Conservation (phyloP, 2,797 vertebrate species). For the Okamejei kenojei region DNA sequence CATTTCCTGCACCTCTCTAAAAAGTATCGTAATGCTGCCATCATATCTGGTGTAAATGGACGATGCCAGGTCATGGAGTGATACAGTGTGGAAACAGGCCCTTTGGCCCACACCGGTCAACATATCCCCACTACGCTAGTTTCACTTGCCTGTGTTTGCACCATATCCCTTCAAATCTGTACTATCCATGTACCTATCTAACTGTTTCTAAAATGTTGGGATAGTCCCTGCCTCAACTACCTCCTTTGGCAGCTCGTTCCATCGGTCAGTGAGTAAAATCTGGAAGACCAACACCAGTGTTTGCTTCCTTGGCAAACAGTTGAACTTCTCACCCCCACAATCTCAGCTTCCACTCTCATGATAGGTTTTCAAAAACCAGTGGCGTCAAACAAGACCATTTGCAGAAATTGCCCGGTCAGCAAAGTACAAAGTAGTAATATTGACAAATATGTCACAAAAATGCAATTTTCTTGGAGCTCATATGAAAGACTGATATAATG, state of each 20-base stretch:
- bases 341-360: not conserved
- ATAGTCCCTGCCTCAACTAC: too few species aligned
- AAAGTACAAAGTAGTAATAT: not conserved
- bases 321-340: not conserved
- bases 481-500: not conserved
- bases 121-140: too few species aligned
- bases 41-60: not conserved
- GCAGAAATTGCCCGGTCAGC: not conserved
- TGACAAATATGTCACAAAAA: constrained; percentile 18
- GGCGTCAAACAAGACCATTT: not conserved
- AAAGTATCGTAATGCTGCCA: too few species aligned
- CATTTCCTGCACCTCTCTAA: too few species aligned
- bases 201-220: too few species aligned
- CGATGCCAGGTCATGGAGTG: too few species aligned
- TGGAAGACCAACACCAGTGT: not conserved
- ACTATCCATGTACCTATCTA: too few species aligned
- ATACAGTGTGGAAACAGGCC: too few species aligned
- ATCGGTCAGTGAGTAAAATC: not conserved
- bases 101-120: too few species aligned
- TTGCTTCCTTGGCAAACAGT: not conserved
- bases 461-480: not conserved
- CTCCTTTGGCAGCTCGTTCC: too few species aligned
- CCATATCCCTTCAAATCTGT: too few species aligned
- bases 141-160: too few species aligned
- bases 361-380: not conserved